Evolutionary conservation across 2,888 invertebrate genomes (phyloP).

Genomic region (Drosophila paramelanica): DNA sequence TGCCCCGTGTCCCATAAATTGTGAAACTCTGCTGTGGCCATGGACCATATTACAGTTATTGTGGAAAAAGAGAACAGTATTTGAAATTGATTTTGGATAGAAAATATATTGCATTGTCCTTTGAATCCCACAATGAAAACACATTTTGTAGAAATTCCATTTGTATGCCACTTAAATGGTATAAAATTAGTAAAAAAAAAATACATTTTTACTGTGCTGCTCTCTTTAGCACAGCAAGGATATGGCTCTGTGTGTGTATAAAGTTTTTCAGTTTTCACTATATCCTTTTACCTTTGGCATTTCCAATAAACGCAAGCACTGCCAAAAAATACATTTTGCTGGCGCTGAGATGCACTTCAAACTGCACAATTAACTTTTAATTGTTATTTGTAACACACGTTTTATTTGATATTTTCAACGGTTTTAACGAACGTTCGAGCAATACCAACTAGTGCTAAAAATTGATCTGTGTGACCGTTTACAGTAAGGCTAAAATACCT

Average conservation of each 20-base stretch:
- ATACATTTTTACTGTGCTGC: constrained; percentile 56
- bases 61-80: constrained; percentile 60
- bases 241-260: constrained; percentile 66
- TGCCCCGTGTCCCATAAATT: constrained; percentile 74
- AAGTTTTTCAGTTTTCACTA: constrained; percentile 64
- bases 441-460: constrained; percentile 67
- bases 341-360: constrained; percentile 51
- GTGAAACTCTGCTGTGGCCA: constrained; percentile 74
- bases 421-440: constrained; percentile 73
- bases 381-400: constrained; percentile 46
- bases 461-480: constrained; percentile 45
- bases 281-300: constrained; percentile 83
- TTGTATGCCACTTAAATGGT: not conserved
- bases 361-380: constrained; percentile 49
- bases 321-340: constrained; percentile 82
- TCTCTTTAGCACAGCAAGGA: constrained; percentile 55
- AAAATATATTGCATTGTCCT: constrained; percentile 34
- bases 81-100: constrained; percentile 64
- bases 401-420: constrained; percentile 66
- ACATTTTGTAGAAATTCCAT: constrained; percentile 10
- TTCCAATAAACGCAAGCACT: constrained; percentile 83
- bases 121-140: constrained; percentile 1
- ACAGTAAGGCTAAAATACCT: constrained; percentile 4
- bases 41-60: constrained; percentile 75
- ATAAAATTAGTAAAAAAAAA: constrained; percentile 4